Conservation (phyloP, 2,888 invertebrate species). For the Agonopterix subpropinquella region DNA sequence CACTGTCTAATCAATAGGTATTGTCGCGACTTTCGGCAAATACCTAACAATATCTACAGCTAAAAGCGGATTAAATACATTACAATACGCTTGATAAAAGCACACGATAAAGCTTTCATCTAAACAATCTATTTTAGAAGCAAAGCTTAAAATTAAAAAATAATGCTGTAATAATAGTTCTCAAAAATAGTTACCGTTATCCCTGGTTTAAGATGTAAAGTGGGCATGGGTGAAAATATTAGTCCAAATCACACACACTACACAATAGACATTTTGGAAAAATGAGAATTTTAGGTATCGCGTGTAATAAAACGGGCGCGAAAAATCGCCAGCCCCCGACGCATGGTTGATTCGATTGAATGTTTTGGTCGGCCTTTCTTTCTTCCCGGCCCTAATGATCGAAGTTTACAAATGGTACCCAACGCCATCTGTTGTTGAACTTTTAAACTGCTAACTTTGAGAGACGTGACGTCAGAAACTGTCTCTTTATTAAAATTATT, state of each 20-base stretch:
- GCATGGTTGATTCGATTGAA: conserved; percentile 52
- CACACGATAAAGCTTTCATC: background rate
- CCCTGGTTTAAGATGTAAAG: conserved; percentile 68
- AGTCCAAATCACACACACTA: conserved; percentile 33
- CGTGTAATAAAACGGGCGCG: conserved; percentile 46
- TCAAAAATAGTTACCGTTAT: conserved; percentile 54
- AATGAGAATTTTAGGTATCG: conserved; percentile 26
- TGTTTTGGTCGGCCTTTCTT: conserved; percentile 48
- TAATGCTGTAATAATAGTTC: conserved; percentile 23
- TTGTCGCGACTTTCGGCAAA: too few species aligned
- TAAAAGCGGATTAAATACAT: too few species aligned
- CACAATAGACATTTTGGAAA: conserved; percentile 33
- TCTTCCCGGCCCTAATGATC: conserved; percentile 42
- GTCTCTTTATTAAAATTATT: background rate
- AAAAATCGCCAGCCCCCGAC: conserved; percentile 49
- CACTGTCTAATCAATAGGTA: too few species aligned
- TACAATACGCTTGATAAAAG: background rate
- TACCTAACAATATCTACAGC: too few species aligned
- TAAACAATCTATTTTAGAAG: conserved; percentile 38
- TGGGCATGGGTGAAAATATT: conserved; percentile 53
- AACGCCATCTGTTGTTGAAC: conserved; percentile 31
- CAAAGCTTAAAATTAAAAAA: conserved; percentile 30
- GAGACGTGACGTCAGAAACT: too few species aligned
- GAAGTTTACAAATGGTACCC: conserved; percentile 17
- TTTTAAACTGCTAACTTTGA: background rate